Evolutionary conservation across 2,888 invertebrate genomes (phyloP), one percentile per base, ranked within the genome.

Genomic region (Drosophila borealis): DNA sequence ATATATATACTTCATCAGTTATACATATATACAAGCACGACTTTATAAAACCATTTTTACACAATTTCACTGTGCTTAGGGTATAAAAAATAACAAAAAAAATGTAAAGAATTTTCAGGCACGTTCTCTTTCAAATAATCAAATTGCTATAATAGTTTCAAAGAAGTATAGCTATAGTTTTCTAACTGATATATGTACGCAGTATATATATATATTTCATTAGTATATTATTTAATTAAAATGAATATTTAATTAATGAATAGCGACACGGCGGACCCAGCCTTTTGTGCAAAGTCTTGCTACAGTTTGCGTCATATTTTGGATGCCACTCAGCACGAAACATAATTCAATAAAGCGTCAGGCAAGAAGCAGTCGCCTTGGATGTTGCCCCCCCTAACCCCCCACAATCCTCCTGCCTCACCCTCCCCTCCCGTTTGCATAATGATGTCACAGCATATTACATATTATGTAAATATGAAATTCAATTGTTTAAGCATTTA

Each of bases 401-500:
- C 11, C 53, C 33, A 41, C 33, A 41, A 21, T 17, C 34, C 11
- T 3, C 4, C 48, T 33, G 9, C 45, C 33, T 5, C 19, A 14
- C 1, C 5, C 10, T 36, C 1, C 3, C 17, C 55, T 13, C 41
- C 37, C 8, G 29, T 50, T 69, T 68, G 78, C 87, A 86, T 89
- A 85, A 85, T 85, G 89, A 89, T 85, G 89, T 89, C 86, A 80
- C 89, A 88, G 87, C 89, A 83, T 82, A 80, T 81, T 80, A 82
- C 84, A 86, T 82, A 91, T 90, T 91, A 91, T 91, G 91, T 90
- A 90, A 91, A 91, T 91, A 84, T 81, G 78, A 89, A 90, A 90
- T 91, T 91, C 90, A 92, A 92, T 91, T 91, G 88, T 91, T 91
- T 91, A 90, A 92, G 88, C 91, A 91, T 91, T 91, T 90, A 90